A percentile compares a stretch with the other conserved stretches of the same genome.
Conservation (phyloP, 2,888 invertebrate genomes). For the Lymantria dispar region DNA sequence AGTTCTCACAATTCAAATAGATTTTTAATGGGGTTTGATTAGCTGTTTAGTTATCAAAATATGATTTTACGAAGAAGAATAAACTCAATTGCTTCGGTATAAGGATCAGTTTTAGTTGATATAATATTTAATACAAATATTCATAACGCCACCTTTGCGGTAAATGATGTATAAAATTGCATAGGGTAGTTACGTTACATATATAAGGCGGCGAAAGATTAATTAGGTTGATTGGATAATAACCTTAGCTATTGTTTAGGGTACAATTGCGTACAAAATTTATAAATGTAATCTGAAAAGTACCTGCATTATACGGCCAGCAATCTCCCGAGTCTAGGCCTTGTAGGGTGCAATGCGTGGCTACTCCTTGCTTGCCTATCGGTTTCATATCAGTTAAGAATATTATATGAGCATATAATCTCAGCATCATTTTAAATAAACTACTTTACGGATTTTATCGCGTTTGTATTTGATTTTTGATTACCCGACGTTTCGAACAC, state of each 20-base stretch:
- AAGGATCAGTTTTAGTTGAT: not conserved
- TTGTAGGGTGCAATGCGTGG: no score
- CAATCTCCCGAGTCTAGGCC: no score
- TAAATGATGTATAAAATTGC: slow-evolving; percentile 15
- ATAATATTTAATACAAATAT: slow-evolving; percentile 7
- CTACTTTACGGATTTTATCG: no score
- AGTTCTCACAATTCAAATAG: no score
- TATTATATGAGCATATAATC: no score
- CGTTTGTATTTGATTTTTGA: no score
- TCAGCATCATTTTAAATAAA: no score
- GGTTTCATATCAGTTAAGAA: no score
- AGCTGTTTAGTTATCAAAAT: not conserved
- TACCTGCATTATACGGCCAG: no score
- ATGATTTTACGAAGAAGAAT: not conserved
- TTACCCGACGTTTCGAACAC: no score
- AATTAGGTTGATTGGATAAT: slow-evolving; percentile 63
- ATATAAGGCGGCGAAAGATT: slow-evolving; percentile 59
- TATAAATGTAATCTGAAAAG: no score
- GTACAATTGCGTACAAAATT: slow-evolving; percentile 28
- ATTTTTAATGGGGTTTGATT: not conserved
- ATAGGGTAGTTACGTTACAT: slow-evolving; percentile 33
- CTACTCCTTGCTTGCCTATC: no score
- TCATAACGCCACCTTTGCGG: slow-evolving; percentile 11
- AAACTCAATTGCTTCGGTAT: not conserved
- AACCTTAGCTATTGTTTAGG: slow-evolving; percentile 22